Evolutionary conservation across 2,797 vertebrate species (phyloP).

Genomic region (Buphagus erythrorhynchus): DNA sequence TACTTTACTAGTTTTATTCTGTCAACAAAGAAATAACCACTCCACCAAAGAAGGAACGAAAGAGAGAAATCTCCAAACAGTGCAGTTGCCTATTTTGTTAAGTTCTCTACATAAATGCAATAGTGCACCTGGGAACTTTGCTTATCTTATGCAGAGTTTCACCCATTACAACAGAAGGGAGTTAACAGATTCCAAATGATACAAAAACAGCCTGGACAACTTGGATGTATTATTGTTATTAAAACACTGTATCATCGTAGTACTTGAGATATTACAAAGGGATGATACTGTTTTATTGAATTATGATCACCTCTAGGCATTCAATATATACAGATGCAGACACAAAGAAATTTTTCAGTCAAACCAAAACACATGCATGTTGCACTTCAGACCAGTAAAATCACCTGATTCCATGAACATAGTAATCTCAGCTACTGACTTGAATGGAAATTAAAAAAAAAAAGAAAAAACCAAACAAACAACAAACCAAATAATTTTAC

Average conservation of each 20-base stretch:
- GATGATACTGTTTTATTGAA: fast-evolving
- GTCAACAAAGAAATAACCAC: neutral
- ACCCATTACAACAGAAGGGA: neutral
- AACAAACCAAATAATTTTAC: neutral
- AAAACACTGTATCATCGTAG: neutral
- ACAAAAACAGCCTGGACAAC: neutral
- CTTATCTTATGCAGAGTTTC: neutral
- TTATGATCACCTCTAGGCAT: neutral
- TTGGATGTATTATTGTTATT: neutral
- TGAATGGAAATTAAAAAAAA: neutral
- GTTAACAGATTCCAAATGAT: neutral
- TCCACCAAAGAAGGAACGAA: neutral
- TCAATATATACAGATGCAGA: neutral
- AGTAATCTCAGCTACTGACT: neutral
- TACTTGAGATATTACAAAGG: neutral
- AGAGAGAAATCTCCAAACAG: neutral
- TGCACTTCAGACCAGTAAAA: neutral
- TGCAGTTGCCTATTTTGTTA: neutral
- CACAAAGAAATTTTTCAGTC: neutral
- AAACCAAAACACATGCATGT: neutral
- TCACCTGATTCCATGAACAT: neutral
- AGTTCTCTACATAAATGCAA: neutral
- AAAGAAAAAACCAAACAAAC: fast-evolving
- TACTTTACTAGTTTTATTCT: neutral
- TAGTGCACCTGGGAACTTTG: neutral